Base-by-base conservation (phyloP, 2,888 invertebrate species). In the Hybos culiciformis region DNA sequence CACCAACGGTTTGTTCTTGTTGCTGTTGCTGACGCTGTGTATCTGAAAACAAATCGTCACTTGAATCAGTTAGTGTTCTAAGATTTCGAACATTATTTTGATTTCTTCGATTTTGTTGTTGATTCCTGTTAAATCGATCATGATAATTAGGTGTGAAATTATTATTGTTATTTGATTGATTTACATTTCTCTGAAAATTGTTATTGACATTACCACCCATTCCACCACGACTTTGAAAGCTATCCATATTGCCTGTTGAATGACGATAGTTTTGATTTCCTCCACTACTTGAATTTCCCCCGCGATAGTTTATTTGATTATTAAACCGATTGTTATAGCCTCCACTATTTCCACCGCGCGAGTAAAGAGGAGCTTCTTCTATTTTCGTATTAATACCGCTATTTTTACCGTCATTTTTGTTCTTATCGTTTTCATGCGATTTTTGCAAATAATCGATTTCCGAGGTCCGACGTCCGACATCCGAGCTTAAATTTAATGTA, bases 311-410 rank as follows among this genome's bases (percentile, higher is more conserved):
- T 14, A 48, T 51, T 44, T 55, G 52, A 44, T 52, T 55, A 36
- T 51, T 53, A 40, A 56, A 57, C 3, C 63, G 61, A 47, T 57
- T 62, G 44, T 56, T 59, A 26, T 58, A 56, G 39, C 52, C 54
- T 2, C 47, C 47, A 23, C 44, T 39, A 7, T 51, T 50, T 18
- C 50, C 45, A 8, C 72, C 67, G 1, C 71, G 68, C 18, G 78
- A 77, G 58, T 80, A 78, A 57, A 78, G 70, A 1, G 82, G 81
- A 12, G 71, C 74, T 56, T 77, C 58, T 3, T 54, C 59, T n/a
- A 63, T 52, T 45, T 12, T 34, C 4, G 5, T 12, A 34, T 19
- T 19, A 7, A 9, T 11, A 18, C 4, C n/a, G 11, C 6, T 18
- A 12, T 26, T 26, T 12, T 33, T 18, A 38, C 18, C 38, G 31